Evolutionary conservation across 2,888 invertebrate genomes (phyloP), one percentile per base, ranked within the genome.

Genomic region (Nudaria mundana): DNA sequence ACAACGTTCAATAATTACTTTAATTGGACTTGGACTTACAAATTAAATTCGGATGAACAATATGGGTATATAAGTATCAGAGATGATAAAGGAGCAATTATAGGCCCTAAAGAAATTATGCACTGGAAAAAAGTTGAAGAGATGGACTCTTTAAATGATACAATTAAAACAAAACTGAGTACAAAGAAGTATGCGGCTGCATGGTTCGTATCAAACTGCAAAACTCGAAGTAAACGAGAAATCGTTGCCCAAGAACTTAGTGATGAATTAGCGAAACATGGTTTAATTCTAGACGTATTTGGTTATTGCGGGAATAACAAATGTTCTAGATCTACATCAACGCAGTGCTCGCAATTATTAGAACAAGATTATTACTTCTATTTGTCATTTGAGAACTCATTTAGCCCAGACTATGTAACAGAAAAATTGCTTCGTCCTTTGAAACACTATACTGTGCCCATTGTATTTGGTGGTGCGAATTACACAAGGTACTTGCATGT

Each of bases 401-500:
- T 75, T 5, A 62, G 61, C 18, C 65, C 69, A 35, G 81, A 81
- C 47, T 81, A 81, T 31, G 81, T 81, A 0, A 81, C 83, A 2
- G 83, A 83, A 47, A 82, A 82, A 46, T 32, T 83, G 37, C 44
- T 81, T 12, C 45, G 63, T 22, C 68, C 70, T 1, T 57, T 83
- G 22, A 53, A 71, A 16, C 57, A 79, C 44, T 62, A 71, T 24
- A 61, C 73, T 0, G 56, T 83, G 2, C 82, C 83, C 1, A 62
- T 83, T 18, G 81, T 83, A 0, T 82, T 61, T 36, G 83, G 82
- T 2, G 78, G 63, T 2, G 80, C 82, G 13, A 75, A 83, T 42
- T 83, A 83, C 42, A 68, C 76, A 4, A 76, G 82, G 82, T 24
- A 28, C n/a, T n/a, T n/a, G n/a, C n/a, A n/a, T n/a, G n/a, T n/a